These are phyloP conservation scores for Apeira syringaria DNA, from an alignment of 2,888 invertebrate species.

Conservation along the genomic window DNA sequence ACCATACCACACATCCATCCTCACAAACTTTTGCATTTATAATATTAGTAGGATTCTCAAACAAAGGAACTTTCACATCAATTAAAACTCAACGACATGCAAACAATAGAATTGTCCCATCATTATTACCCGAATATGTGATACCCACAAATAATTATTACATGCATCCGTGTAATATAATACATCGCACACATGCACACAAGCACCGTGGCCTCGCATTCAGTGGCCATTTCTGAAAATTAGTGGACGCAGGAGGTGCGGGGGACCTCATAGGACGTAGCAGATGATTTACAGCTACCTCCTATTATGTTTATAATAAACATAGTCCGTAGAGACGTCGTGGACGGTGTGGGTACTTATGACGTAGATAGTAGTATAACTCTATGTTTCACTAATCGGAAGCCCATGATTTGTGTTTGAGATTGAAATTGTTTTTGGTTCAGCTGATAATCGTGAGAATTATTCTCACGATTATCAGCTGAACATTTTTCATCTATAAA, in stretches of 20 bases:
- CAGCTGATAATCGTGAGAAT: too few relatives aligned
- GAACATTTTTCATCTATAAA: too few relatives aligned
- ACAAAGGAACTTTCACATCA: too few relatives aligned
- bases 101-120: slow-evolving; percentile 5
- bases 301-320: slow-evolving; percentile 86
- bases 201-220: slow-evolving; percentile 56
- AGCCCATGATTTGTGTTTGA: not conserved
- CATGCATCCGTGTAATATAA: slow-evolving; percentile 5
- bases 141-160: slow-evolving; percentile 15
- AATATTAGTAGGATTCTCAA: too few relatives aligned
- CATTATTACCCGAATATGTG: slow-evolving; percentile 10
- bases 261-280: slow-evolving; percentile 54
- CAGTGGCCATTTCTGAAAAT: slow-evolving; percentile 78
- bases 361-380: not conserved
- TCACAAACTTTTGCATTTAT: too few relatives aligned
- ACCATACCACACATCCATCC: too few relatives aligned
- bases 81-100: not conserved
- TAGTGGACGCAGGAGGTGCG: slow-evolving; percentile 62
- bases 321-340: slow-evolving; percentile 45
- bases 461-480: too few relatives aligned
- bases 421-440: too few relatives aligned
- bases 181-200: slow-evolving; percentile 49
- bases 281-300: slow-evolving; percentile 86
- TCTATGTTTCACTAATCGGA: not conserved
- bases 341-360: slow-evolving; percentile 2